phyloP scores from a whole-genome alignment of 2,888 invertebrate species.

The Thereva unica region DNA sequence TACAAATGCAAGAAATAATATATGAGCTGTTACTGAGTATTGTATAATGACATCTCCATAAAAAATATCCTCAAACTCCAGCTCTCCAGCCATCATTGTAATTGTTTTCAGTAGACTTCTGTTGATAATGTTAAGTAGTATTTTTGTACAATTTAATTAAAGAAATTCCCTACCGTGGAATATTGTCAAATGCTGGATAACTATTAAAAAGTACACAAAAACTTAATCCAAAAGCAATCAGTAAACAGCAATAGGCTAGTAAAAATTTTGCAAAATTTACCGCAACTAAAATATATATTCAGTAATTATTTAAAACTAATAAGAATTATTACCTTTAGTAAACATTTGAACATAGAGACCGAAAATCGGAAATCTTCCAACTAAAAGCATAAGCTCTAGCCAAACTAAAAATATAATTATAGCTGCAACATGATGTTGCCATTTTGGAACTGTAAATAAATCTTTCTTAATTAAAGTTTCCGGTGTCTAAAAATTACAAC shows the following conservation, averaged over 20 bases:
- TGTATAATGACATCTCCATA: conserved; percentile 63
- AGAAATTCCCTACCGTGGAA: conserved; percentile 54
- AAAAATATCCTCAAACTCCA: conserved; percentile 84
- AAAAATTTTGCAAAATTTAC: conserved; percentile 82
- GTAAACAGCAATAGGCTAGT: conserved; percentile 76
- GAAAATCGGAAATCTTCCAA: conserved; percentile 83
- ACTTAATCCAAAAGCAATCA: conserved; percentile 78
- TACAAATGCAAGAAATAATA: conserved; percentile 76
- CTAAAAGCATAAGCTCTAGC: conserved; percentile 83
- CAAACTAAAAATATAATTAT: conserved; percentile 78
- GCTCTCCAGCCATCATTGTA: conserved; percentile 87
- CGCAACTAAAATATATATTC: conserved; percentile 61
- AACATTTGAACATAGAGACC: conserved; percentile 89
- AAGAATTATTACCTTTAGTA: conserved; percentile 64
- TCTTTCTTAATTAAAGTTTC: conserved; percentile 51
- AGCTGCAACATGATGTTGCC: conserved; percentile 83
- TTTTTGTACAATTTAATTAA: neutral
- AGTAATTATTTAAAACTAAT: neutral
- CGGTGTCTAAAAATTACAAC: conserved; percentile 49
- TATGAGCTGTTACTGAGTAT: conserved; percentile 74
- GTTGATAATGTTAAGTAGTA: neutral
- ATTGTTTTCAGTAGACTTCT: conserved; percentile 71
- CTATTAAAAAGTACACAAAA: conserved; percentile 82
- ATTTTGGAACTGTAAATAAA: conserved; percentile 58
- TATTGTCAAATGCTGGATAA: conserved; percentile 70